These are phyloP conservation scores for Neopelma chrysocephalum DNA, from an alignment of 2,797 vertebrate species.

Conservation along the genomic window DNA sequence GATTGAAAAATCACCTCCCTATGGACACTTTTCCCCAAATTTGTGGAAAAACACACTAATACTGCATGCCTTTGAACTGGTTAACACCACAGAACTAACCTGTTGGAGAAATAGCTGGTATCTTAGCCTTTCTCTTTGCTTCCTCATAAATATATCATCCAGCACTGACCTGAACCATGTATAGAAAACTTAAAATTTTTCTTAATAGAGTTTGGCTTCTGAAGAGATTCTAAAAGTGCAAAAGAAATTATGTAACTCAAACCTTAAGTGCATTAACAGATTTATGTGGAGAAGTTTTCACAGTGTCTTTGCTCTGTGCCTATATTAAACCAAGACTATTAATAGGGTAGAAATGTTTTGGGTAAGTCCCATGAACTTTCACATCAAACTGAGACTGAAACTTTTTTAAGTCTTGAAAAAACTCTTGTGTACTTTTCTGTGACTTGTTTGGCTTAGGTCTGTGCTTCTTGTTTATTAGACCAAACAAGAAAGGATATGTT, in stretches of 20 bases:
- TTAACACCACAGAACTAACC: not conserved
- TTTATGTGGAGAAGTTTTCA: not conserved
- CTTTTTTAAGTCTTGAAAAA: not conserved
- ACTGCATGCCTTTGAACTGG: not conserved
- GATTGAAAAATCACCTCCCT: not conserved
- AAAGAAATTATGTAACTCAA: not conserved
- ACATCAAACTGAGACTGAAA: not conserved
- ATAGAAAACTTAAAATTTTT: not conserved
- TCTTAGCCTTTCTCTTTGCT: not conserved
- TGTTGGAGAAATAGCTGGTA: not conserved
- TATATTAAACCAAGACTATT: slow-evolving; percentile 44
- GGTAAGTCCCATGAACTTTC: slow-evolving; percentile 50
- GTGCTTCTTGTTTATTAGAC: not conserved
- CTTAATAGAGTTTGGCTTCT: not conserved
- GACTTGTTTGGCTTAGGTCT: slow-evolving; percentile 22
- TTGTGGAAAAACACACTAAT: not conserved
- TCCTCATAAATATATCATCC: not conserved
- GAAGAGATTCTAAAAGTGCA: not conserved
- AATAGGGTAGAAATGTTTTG: slow-evolving; percentile 48
- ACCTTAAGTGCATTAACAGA: not conserved
- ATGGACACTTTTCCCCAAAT: not conserved
- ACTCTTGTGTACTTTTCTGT: not conserved
- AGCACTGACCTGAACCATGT: not conserved
- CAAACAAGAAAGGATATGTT: not conserved
- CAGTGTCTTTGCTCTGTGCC: not conserved